Evolutionary conservation across 1,140 invertebrate species (phyloP).

Genomic region (Diachasma alloeum): DNA sequence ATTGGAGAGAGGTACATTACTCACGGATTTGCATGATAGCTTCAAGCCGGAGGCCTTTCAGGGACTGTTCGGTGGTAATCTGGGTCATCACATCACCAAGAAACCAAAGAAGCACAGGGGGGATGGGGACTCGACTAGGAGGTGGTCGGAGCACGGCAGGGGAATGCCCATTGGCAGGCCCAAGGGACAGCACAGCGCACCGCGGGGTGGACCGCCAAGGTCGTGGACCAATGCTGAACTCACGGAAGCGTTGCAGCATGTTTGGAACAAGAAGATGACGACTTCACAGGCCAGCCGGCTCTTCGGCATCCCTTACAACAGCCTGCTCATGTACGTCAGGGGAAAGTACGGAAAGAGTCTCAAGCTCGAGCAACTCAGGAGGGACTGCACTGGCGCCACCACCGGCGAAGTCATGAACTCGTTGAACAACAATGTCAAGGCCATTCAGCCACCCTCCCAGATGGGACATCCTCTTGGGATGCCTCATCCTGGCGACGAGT

Average conservation of each 20-base stretch:
- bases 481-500: conserved; percentile 44
- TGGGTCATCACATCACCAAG: conserved; percentile 41
- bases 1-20: conserved; percentile 45
- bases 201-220: conserved; percentile 84
- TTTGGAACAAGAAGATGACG: conserved; percentile 95
- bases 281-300: conserved; percentile 89
- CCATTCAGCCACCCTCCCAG: conserved; percentile 63
- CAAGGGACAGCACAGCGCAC: conserved; percentile 88
- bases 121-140: conserved; percentile 44
- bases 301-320: conserved; percentile 92
- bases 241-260: conserved; percentile 86
- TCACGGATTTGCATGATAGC: conserved; percentile 56
- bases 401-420: conserved; percentile 75
- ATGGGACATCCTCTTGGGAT: conserved; percentile 59
- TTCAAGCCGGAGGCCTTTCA: conserved; percentile 59
- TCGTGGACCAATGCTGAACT: conserved; percentile 91
- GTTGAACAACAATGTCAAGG: conserved; percentile 75
- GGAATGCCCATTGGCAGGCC: conserved; percentile 71
- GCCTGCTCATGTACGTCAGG: conserved; percentile 89
- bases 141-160: conserved; percentile 53
- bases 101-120: conserved; percentile 54
- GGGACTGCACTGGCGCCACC: conserved; percentile 80
- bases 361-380: conserved; percentile 85
- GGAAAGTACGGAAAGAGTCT: conserved; percentile 90
- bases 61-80: conserved; percentile 49